Evolutionary conservation across 2,797 vertebrate species (phyloP).

Genomic region (Ceryle rudis): DNA sequence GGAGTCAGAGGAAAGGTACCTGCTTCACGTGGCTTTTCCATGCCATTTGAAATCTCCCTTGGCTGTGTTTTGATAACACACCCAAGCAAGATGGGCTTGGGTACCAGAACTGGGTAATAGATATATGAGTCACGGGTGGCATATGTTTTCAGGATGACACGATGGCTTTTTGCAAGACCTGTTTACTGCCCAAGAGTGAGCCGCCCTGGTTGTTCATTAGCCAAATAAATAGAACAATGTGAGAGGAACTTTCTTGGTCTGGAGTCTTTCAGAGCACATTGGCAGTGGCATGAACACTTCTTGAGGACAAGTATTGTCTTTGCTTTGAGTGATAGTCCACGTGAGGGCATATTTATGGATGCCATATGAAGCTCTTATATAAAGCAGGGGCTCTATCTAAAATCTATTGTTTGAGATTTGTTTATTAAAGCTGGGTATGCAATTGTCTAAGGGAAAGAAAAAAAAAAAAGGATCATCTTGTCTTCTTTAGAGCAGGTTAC

Average conservation of each 20-base stretch:
- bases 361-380: neutral
- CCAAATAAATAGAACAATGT: neutral
- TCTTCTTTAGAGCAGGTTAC: neutral
- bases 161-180: conserved; percentile 40
- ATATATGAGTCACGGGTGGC: conserved; percentile 14
- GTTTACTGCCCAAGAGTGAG: neutral
- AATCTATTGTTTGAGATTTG: neutral
- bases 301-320: neutral
- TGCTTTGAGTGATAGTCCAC: neutral
- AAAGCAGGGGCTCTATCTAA: neutral
- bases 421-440: neutral
- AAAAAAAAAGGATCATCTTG: neutral
- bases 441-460: neutral
- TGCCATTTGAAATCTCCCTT: neutral
- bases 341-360: neutral
- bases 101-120: conserved; percentile 28
- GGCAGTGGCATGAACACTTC: neutral
- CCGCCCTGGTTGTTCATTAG: conserved; percentile 2
- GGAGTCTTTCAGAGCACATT: neutral
- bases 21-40: conserved; percentile 39
- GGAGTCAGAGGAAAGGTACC: neutral
- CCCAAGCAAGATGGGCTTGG: conserved; percentile 18
- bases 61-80: conserved; percentile 41
- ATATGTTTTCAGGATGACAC: neutral
- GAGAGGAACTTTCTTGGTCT: neutral